phyloP scores from a whole-genome alignment of 2,113 vertebrate genomes.

The Nothocercus julius region DNA sequence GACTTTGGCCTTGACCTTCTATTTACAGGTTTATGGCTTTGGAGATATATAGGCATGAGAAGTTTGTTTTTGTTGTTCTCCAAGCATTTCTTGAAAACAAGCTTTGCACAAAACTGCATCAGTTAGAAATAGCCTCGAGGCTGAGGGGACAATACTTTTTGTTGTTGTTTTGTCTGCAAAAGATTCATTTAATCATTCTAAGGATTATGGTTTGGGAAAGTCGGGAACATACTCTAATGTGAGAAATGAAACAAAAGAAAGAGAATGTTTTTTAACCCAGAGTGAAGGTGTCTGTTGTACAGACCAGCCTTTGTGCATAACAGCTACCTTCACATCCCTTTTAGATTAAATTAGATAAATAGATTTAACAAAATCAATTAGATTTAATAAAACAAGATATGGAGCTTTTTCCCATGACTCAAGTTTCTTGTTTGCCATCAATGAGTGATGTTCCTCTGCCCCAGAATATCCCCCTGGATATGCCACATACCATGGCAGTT shows the following conservation, averaged over 20 bases:
- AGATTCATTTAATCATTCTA: not conserved
- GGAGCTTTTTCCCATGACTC: not conserved
- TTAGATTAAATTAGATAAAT: no score
- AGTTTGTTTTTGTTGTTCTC: slow-evolving; percentile 29
- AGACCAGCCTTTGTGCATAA: not conserved
- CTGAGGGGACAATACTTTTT: not conserved
- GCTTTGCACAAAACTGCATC: not conserved
- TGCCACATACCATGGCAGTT: not conserved
- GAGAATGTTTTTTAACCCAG: not conserved
- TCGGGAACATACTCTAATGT: not conserved
- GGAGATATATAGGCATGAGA: not conserved
- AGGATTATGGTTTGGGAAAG: not conserved
- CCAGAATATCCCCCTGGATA: not conserved
- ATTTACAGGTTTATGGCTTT: not conserved
- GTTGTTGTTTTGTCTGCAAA: not conserved
- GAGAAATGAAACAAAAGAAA: not conserved
- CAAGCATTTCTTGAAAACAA: slow-evolving; percentile 7
- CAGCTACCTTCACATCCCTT: not conserved
- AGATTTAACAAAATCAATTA: not conserved
- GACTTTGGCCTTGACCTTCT: not conserved
- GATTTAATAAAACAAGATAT: not conserved
- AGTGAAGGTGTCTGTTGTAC: not conserved
- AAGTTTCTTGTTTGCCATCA: not conserved
- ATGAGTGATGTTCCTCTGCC: not conserved
- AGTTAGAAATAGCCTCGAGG: not conserved